A percentile compares a stretch with the other conserved stretches of the same genome.
phyloP scores from a whole-genome alignment of 2,888 invertebrate genomes.

The Xestia xanthographa region DNA sequence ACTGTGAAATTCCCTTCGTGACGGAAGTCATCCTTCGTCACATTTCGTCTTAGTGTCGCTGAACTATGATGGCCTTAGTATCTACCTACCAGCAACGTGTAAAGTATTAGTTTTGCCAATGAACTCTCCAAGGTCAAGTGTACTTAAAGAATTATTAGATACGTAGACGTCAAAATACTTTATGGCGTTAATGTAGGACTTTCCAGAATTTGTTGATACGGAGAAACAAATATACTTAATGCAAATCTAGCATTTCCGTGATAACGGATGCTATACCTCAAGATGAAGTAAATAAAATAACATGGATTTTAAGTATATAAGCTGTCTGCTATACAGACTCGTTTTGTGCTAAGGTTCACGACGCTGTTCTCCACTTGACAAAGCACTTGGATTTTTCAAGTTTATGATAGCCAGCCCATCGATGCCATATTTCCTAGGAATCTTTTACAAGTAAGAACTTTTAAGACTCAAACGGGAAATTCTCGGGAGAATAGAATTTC shows the following conservation, averaged over 20 bases:
- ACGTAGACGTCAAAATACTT: constrained; percentile 36
- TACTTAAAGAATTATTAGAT: constrained; percentile 66
- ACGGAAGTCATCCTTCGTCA: constrained; percentile 55
- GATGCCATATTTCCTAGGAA: background rate
- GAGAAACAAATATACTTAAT: constrained; percentile 4
- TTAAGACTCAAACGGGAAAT: background rate
- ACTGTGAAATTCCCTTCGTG: constrained; percentile 38
- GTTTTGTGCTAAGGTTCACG: background rate
- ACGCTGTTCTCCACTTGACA: background rate
- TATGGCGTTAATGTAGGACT: constrained; percentile 43
- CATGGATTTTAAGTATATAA: background rate
- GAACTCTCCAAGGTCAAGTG: constrained; percentile 72
- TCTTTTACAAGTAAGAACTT: constrained; percentile 20
- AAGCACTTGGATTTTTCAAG: background rate
- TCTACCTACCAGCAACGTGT: constrained; percentile 32
- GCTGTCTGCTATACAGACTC: background rate
- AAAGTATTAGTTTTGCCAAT: constrained; percentile 77
- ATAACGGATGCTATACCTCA: background rate
- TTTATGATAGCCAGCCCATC: constrained; percentile 11
- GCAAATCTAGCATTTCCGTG: constrained; percentile 16
- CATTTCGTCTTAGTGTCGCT: constrained; percentile 65
- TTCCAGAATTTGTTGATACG: constrained; percentile 38
- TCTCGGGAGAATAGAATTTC: constrained; percentile 26
- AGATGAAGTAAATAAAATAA: background rate
- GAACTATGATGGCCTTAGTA: constrained; percentile 64